These are phyloP conservation scores for Achlya flavicornis DNA, from an alignment of 2,888 invertebrate species.

Conservation along the genomic window DNA sequence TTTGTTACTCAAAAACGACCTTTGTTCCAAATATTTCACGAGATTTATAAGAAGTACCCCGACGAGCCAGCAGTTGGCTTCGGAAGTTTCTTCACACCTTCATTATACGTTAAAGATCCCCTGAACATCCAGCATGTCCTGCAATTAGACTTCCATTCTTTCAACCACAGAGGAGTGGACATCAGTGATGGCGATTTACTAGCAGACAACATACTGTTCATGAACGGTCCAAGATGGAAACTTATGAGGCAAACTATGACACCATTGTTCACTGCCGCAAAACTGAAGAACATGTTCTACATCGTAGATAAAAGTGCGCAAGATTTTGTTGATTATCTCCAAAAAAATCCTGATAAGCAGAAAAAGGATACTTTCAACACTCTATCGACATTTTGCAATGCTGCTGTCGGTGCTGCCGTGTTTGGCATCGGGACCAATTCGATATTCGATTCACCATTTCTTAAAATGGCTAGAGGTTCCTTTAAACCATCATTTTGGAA, in stretches of 20 bases:
- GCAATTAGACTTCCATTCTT: constrained; percentile 51
- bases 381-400: constrained; percentile 48
- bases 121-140: constrained; percentile 49
- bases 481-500: constrained; percentile 30
- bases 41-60: constrained; percentile 51
- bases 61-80: constrained; percentile 55
- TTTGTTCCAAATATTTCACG: constrained; percentile 47
- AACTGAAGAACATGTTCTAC: constrained; percentile 68
- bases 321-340: constrained; percentile 55
- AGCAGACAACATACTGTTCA: constrained; percentile 52
- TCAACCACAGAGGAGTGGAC: constrained; percentile 51
- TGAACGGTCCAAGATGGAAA: constrained; percentile 61
- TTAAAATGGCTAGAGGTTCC: constrained; percentile 40
- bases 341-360: constrained; percentile 41
- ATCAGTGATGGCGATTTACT: constrained; percentile 47
- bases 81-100: constrained; percentile 30
- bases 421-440: constrained; percentile 65
- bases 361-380: constrained; percentile 41
- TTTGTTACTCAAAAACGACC: constrained; percentile 33
- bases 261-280: constrained; percentile 61
- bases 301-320: constrained; percentile 60
- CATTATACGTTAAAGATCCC: constrained; percentile 48
- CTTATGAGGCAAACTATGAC: constrained; percentile 61
- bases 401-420: constrained; percentile 59
- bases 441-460: constrained; percentile 61